Percentiles rank a stretch among this genome's conserved stretches.
These are phyloP conservation scores for Diplolepis rosae DNA, from an alignment of 2,888 invertebrate species.

Conservation along the genomic window DNA sequence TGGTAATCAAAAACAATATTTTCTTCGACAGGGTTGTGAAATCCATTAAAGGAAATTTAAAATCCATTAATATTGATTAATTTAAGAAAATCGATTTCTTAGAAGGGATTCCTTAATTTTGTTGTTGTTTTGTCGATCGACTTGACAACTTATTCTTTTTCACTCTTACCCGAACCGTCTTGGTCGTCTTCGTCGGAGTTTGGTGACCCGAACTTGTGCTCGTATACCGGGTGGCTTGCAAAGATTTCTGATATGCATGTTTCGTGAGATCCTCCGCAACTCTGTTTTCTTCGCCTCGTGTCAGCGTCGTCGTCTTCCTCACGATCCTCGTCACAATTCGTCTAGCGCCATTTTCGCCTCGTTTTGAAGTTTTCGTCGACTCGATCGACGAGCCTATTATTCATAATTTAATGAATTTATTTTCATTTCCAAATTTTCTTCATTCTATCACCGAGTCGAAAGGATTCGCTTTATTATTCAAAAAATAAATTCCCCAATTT, in stretches of 20 bases:
- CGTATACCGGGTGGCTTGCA: constrained; percentile 73
- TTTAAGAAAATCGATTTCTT: not conserved
- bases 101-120: not conserved
- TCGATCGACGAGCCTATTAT: constrained; percentile 81
- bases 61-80: not conserved
- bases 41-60: too few relatives aligned
- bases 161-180: constrained; percentile 84
- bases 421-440: not conserved
- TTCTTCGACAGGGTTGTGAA: too few relatives aligned
- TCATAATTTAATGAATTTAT: constrained; percentile 23
- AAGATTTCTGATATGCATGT: constrained; percentile 76
- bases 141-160: not conserved
- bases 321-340: constrained; percentile 91
- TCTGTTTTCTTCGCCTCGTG: constrained; percentile 88
- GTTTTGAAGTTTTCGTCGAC: constrained; percentile 87
- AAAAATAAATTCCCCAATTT: not conserved
- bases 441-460: not conserved
- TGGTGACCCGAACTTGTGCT: constrained; percentile 42
- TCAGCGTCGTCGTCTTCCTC: constrained; percentile 90
- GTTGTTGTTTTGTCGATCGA: not conserved
- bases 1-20: too few relatives aligned
- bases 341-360: constrained; percentile 85
- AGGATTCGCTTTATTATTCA: not conserved
- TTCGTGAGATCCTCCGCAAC: constrained; percentile 83
- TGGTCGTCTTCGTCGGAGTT: constrained; percentile 77